Conservation (phyloP, 2,113 vertebrate species). For the Scomber japonicus region DNA sequence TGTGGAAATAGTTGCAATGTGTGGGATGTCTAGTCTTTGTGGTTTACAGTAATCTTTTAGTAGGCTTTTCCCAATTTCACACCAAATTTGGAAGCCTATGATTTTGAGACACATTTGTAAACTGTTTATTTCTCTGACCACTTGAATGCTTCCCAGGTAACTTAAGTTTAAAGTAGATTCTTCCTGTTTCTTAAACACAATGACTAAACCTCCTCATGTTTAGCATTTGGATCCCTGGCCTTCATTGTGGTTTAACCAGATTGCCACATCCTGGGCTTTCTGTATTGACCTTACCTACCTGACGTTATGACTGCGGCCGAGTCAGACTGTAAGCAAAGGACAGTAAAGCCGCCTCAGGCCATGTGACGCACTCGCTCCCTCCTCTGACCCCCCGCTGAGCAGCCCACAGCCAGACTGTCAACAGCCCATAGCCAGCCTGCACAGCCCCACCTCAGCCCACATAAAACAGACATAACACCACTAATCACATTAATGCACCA, state of each 20-base stretch:
- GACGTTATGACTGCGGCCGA: constrained; percentile 28
- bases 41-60: background rate
- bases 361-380: constrained; percentile 17
- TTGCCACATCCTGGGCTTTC: constrained; percentile 22
- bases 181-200: constrained; percentile 27
- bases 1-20: background rate
- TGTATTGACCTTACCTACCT: constrained; percentile 48
- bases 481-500: constrained; percentile 82
- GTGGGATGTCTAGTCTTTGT: background rate
- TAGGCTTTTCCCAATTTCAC: background rate
- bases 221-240: background rate
- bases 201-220: background rate
- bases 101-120: background rate
- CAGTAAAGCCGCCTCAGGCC: constrained; percentile 42
- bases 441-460: constrained; percentile 74
- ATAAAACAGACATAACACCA: constrained; percentile 81
- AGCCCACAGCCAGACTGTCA: constrained; percentile 56
- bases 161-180: background rate
- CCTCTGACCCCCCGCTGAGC: constrained; percentile 49
- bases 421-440: constrained; percentile 62
- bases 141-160: constrained; percentile 26
- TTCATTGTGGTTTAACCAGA: constrained; percentile 30
- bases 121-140: constrained; percentile 8
- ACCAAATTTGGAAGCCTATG: background rate
- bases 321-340: constrained; percentile 30